Base-by-base conservation (phyloP, 2,888 invertebrate genomes). In the Griposia aprilina region DNA sequence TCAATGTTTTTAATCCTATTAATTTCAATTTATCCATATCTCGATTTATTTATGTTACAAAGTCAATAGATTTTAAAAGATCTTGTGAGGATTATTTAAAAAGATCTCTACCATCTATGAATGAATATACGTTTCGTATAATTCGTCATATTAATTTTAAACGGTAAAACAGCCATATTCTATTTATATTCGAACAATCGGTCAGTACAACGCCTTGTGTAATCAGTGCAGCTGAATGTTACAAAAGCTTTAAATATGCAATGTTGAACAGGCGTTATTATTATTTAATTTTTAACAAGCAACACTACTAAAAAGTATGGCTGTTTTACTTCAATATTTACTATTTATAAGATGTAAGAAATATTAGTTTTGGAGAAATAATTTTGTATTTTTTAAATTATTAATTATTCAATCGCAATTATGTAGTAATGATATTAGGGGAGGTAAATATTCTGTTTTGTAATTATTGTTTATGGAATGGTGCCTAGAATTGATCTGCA, bases 401-500 rank as follows among this genome's bases (percentile, higher is more conserved):
- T 75, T 75, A 65, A 68, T 74, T 50, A 77, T 86, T 76, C 48
- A 75, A 85, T 52, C 48, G 73, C 84, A 76, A 78, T 68, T 78
- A 73, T 82, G 20, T 76, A 80, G 26, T 66, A 76, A 80, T 77
- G 77, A 81, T 77, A 79, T 81, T 80, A 82, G 75, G 74, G 68
- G 66, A 83, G 78, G 82, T 87, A 78, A 80, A 80, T 81, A 86
- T 85, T 87, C 81, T 81, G 83, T 85, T 87, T 87, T 88, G 85
- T 88, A 87, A 88, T 83, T 87, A 84, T 85, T 88, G 87, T 91
- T 92, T 93, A 92, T 91, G 92, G 91, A 93, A 94, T 91, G 94
- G 95, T 94, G 95, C 94, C 94, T 95, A 94, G 91, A 83, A 93
- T 91, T 88, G 95, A 95, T 95, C 95, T 95, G 95, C 94, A 92